Conservation (phyloP, 2,888 invertebrate species). For the Crocallis elinguaria region DNA sequence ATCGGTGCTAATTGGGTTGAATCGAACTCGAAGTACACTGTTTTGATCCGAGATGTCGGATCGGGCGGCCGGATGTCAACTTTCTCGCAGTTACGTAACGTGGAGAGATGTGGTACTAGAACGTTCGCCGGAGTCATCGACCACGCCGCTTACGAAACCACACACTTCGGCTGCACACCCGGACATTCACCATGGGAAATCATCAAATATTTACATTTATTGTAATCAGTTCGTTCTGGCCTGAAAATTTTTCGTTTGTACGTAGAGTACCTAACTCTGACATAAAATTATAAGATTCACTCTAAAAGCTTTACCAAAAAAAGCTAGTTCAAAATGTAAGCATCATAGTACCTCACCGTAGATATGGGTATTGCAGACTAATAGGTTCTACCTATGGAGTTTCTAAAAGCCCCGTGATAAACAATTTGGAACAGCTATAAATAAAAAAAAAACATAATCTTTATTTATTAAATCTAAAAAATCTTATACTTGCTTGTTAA, state of each 20-base stretch:
- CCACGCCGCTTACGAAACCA: conserved; percentile 81
- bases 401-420: too few relatives aligned
- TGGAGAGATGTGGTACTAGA: conserved; percentile 77
- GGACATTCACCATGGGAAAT: conserved; percentile 50
- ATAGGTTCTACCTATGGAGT: too few relatives aligned
- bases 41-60: conserved; percentile 54
- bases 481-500: too few relatives aligned
- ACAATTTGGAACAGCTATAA: too few relatives aligned
- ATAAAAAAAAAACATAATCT: too few relatives aligned
- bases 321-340: too few relatives aligned
- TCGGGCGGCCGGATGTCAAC: conserved; percentile 76
- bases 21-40: conserved; percentile 50
- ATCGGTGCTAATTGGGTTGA: conserved; percentile 51
- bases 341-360: too few relatives aligned
- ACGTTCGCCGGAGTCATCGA: conserved; percentile 84
- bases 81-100: conserved; percentile 81
- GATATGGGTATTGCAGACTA: too few relatives aligned
- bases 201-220: conserved; percentile 26
- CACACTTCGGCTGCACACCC: conserved; percentile 56
- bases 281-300: too few relatives aligned
- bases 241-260: conserved; percentile 2
- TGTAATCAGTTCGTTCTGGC: conserved; percentile 1
- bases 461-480: too few relatives aligned
- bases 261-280: background rate
- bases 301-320: too few relatives aligned